Evolutionary conservation across 1,140 invertebrate species (phyloP), one percentile per base, ranked within the genome.

Genomic region (Mya arenaria): DNA sequence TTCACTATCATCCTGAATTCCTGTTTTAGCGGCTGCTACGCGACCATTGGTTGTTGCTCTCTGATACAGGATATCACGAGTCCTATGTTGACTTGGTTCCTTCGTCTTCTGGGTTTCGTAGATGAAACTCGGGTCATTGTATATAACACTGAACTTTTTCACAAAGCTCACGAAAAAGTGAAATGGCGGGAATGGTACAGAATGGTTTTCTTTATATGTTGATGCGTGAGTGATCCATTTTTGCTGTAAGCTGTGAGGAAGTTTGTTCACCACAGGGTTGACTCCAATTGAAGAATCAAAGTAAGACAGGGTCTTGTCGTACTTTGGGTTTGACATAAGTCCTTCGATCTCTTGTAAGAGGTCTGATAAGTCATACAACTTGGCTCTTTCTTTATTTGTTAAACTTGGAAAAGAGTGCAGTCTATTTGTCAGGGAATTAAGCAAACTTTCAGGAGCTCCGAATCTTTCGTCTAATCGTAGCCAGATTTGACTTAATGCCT

Each of bases 241-340:
- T 17, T 84, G 71, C 41, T 86, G 82, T 3, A 86, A 37, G 71
- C 30, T 60, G 32, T 56, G 25, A 6, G 75, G 82, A 4, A 81
- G 65, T 39, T 86, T 86, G 19, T 60, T 58, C 25, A 86, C 84
- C n/a, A 85, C 60, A 0, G 84, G 82, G 23, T 71, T 80, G 28
- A 85, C 62, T 5, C 81, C 80, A 15, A 68, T 15, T 10, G 82
- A 78, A 28, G 84, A 78, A 56, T 86, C 82, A 8, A 86, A 60
- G 58, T 84, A 84, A 0, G 75, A 63, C 10, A 86, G 65, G 30
- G 74, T 77, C n/a, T 30, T 60, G 28, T 15, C 0, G 48, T 77
- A 77, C 36, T 78, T 0, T 17, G 44, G 19, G n/a, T 75, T 30
- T 1, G 36, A 5, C 41, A 84, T 86, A 13, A 69, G 23, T 8